A percentile compares a stretch with the other conserved stretches of the same genome.
Evolutionary conservation across 64 coral and sea anemone genomes (phyloP).

Genomic region (Pocillopora damicornis): DNA sequence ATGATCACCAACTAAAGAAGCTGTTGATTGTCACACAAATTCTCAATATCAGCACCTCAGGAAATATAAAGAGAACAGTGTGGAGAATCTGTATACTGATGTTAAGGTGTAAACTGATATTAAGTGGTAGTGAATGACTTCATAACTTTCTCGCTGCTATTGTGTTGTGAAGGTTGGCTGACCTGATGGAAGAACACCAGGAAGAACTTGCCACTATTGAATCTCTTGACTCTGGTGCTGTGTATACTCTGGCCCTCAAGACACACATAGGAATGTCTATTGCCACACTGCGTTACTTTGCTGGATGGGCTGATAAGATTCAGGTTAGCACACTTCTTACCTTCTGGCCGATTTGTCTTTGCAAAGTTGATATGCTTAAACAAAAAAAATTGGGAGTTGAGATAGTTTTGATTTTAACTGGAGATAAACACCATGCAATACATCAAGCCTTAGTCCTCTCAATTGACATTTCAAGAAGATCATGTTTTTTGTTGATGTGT

Average conservation of each 20-base stretch:
- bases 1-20: too few relatives aligned
- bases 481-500: neutral
- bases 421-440: too few relatives aligned
- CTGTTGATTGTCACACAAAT: too few relatives aligned
- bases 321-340: constrained; percentile 42
- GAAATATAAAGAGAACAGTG: too few relatives aligned
- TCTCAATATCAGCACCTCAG: too few relatives aligned
- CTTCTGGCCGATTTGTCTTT: too few relatives aligned
- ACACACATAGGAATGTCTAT: constrained; percentile 99
- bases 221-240: constrained; percentile 92
- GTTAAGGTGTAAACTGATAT: neutral
- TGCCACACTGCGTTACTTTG: constrained; percentile 93
- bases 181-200: constrained; percentile 91
- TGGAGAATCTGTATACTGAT: neutral
- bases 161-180: constrained; percentile 63
- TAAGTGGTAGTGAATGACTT: too few relatives aligned
- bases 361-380: too few relatives aligned
- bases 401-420: too few relatives aligned
- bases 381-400: too few relatives aligned
- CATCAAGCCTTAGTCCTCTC: too few relatives aligned
- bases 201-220: constrained; percentile 95
- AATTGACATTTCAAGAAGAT: neutral
- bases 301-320: constrained; percentile 98
- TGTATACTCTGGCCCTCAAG: constrained; percentile 94
- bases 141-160: too few relatives aligned